Base-by-base conservation (phyloP, 2,113 vertebrate species). In the Pampusana beccarii region DNA sequence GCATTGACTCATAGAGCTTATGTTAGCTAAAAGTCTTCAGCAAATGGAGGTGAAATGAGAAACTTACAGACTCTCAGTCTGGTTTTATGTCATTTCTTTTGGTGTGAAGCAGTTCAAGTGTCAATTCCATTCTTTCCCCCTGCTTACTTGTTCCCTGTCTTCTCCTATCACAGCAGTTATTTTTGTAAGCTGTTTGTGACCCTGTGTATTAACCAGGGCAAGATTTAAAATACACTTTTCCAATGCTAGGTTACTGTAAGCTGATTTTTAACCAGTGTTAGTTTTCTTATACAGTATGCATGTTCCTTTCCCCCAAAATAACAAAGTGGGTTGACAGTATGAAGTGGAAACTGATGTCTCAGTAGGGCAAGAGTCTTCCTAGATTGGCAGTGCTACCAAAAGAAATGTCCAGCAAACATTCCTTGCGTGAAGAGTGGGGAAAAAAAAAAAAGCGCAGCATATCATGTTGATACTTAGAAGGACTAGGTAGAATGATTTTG, bases 271-370 rank as follows among this genome's bases (percentile, higher is more conserved):
- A 73, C 20, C 14, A 72, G 23, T 15, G 25, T 91, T 80, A 57
- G 19, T 26, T 80, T 90, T 33, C 21, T 86, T 11, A 21, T 54
- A 11, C 4, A 48, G 34, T 48, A 24, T 29, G 25, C 3, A 1
- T 6, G 4, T 36, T 70, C 34, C 50, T 92, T 83, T 86, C 20
- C 66, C 10, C 34, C 12, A 46, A 9, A 61, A 36, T 51, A 79
- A 83, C 12, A 0, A 0, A 29, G 10, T 69, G 16, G 50, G 44
- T 16, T 0, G 1, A 71, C 57, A 51, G 62, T n/a, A 29, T 58
- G 15, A 62, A 58, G 14, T 71, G 23, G 60, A 67, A 92, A 31
- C 11, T 28, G 54, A 11, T 66, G 13, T 86, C 25, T 88, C 29
- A 26, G 33, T 15, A 82, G 61, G 51, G 51, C 65, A 64, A 19